Evolutionary conservation across 2,113 vertebrate species (phyloP), one percentile per base, ranked within the genome.

Genomic region (Onychostruthus taczanowskii): DNA sequence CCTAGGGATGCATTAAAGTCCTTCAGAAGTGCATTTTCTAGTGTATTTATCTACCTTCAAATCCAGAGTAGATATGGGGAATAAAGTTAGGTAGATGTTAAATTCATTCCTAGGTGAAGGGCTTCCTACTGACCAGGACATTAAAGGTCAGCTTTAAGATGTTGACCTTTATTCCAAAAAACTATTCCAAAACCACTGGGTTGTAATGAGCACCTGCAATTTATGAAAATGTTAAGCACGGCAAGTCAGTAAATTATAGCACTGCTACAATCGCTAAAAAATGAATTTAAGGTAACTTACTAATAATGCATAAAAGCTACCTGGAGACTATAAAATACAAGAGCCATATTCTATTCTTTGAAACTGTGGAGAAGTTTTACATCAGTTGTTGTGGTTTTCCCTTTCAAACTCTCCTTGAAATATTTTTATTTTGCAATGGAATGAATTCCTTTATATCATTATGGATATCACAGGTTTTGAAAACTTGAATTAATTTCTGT

Each of bases 401-500:
- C n/a, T 93, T 89, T 64, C 37, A 83, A 91, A 90, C 82, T 67
- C 41, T 93, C n/a, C 43, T 33, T 2, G 4, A 93, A 82, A n/a
- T 23, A 66, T 63, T 73, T 95, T 77, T 84, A 81, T 96, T 68
- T 89, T 33, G 41, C 63, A 86, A 70, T 75, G 52, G 19, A 94
- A 84, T 92, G 0, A 91, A 84, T 93, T 77, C n/a, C 31, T 95
- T 74, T 84, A 37, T 77, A 74, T 88, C 56, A 83, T 80, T 91
- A 67, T 90, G 59, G 30, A 89, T 93, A 41, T 41, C 52, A 62
- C 8, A 87, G 31, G 59, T 89, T 88, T 89, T 95, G 69, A 96
- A 95, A 97, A 63, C 75, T 82, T 94, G 35, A 93, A 96, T 95
- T 95, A 39, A 81, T 94, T 97, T 94, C 55, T 85, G 56, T 87